These are phyloP conservation scores for Scophthalmus maximus DNA, from an alignment of 2,113 vertebrate species.

Conservation along the genomic window DNA sequence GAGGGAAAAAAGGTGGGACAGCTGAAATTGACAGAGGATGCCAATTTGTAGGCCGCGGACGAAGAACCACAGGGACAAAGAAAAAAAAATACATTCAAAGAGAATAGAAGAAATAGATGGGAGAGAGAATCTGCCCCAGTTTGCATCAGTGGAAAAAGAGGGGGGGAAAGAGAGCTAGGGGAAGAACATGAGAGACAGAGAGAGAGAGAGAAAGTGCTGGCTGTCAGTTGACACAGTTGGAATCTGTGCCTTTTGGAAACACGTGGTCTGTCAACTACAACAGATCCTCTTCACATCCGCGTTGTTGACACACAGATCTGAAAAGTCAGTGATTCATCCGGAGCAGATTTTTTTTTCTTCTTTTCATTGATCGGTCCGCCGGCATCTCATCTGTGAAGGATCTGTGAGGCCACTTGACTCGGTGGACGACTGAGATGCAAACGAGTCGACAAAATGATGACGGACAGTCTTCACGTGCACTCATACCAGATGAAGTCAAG, in stretches of 20 bases:
- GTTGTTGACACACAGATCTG: not conserved
- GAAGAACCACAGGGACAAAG: not conserved
- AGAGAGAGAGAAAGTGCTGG: not conserved
- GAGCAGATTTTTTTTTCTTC: not conserved
- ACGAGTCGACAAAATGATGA: not conserved
- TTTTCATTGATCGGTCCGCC: not conserved
- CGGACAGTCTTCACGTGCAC: not conserved
- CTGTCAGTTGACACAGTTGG: not conserved
- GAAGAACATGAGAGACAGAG: not conserved
- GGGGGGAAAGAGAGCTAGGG: not conserved
- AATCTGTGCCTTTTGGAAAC: not conserved
- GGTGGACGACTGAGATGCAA: no score
- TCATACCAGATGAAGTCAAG: no score
- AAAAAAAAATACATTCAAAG: not conserved
- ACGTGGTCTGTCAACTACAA: not conserved
- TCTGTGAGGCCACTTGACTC: not conserved
- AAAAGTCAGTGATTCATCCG: not conserved
- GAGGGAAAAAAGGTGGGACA: conserved; percentile 14
- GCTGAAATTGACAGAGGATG: not conserved
- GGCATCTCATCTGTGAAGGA: not conserved
- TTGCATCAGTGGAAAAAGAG: conserved; percentile 3
- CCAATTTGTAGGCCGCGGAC: not conserved
- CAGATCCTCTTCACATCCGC: not conserved
- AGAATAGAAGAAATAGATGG: not conserved
- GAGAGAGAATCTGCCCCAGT: conserved; percentile 27